phyloP scores from a whole-genome alignment of 2,113 vertebrate genomes.

The Glaucidium brasilianum region DNA sequence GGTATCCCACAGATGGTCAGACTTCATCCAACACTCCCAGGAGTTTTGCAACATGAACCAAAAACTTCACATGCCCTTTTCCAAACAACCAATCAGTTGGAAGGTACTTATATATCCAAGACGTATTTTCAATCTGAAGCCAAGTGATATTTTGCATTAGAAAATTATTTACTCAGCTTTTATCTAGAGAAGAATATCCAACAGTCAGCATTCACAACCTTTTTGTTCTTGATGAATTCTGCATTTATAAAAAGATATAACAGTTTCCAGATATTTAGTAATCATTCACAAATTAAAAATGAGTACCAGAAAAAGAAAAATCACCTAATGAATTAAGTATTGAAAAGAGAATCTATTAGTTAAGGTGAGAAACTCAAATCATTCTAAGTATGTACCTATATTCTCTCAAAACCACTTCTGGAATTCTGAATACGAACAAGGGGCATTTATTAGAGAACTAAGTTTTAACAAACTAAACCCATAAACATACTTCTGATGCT shows the following conservation, averaged over 20 bases:
- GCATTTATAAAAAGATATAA: neutral
- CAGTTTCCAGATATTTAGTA: neutral
- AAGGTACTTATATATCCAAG: neutral
- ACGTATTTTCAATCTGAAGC: neutral
- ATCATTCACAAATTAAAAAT: neutral
- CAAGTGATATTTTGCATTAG: neutral
- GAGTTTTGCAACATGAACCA: neutral
- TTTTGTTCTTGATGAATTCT: neutral
- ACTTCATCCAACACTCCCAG: neutral
- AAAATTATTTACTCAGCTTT: neutral
- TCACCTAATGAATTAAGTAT: neutral
- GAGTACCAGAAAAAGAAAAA: neutral
- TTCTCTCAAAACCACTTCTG: neutral
- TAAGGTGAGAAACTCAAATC: neutral
- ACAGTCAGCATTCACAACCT: neutral
- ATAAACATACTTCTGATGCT: neutral
- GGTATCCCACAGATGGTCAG: neutral
- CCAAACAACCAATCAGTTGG: accelerated
- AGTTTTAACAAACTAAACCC: neutral
- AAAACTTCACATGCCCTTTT: neutral
- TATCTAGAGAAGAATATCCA: neutral
- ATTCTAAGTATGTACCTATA: neutral
- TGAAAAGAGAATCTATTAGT: neutral
- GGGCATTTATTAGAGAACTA: neutral
- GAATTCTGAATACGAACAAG: neutral